Percentiles rank a stretch among this genome's conserved stretches.
These are phyloP conservation scores for Amphipoea lucens DNA, from an alignment of 2,888 invertebrate genomes.

Conservation along the genomic window DNA sequence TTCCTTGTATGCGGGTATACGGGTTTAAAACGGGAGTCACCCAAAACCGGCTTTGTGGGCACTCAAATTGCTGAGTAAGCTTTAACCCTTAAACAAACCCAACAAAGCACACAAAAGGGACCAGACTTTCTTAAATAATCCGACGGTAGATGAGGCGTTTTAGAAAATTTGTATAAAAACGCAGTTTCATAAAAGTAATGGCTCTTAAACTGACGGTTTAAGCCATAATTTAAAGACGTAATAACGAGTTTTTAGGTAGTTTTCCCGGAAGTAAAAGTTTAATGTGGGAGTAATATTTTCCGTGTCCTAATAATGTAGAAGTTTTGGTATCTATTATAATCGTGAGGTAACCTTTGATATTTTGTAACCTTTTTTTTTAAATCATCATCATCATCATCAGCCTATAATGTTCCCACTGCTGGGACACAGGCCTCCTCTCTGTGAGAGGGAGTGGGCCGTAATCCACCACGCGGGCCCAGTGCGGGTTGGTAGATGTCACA, in stretches of 20 bases:
- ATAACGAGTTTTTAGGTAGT: constrained; percentile 57
- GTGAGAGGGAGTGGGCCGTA: too few relatives aligned
- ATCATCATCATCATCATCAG: too few relatives aligned
- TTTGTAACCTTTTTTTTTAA: neutral
- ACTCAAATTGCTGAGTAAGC: constrained; percentile 71
- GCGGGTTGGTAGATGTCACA: too few relatives aligned
- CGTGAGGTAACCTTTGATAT: constrained; percentile 17
- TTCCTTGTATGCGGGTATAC: constrained; percentile 25
- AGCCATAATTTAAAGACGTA: constrained; percentile 60
- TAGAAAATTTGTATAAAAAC: constrained; percentile 66
- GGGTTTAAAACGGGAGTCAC: constrained; percentile 49
- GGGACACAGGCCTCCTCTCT: too few relatives aligned
- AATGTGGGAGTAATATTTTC: constrained; percentile 49
- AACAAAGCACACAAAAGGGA: constrained; percentile 70
- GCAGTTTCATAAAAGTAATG: constrained; percentile 66
- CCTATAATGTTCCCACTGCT: too few relatives aligned
- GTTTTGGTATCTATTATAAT: constrained; percentile 22
- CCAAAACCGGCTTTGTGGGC: constrained; percentile 56
- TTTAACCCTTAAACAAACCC: constrained; percentile 69
- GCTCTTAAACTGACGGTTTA: constrained; percentile 63
- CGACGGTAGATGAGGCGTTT: constrained; percentile 58
- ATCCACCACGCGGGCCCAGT: too few relatives aligned
- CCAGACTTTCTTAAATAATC: constrained; percentile 72
- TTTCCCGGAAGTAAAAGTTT: constrained; percentile 52
- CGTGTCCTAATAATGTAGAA: constrained; percentile 24